Evolutionary conservation across 1,140 invertebrate species (phyloP).

Genomic region (Orchestia grillus): DNA sequence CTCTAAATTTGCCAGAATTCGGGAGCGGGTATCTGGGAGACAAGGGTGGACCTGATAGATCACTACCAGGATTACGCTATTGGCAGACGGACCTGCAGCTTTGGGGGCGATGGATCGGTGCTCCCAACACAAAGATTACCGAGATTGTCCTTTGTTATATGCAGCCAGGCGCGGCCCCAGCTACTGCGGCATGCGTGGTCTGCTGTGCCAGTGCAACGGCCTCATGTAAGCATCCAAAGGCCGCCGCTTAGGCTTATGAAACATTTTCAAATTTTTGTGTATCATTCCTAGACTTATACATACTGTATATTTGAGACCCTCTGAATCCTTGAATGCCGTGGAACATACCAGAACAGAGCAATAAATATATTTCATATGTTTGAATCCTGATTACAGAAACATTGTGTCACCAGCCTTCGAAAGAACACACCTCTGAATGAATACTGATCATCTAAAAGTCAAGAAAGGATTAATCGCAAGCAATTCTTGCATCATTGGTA

Average conservation of each 20-base stretch:
- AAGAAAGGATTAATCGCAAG: too few relatives aligned
- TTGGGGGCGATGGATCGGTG: constrained; percentile 31
- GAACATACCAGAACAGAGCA: neutral
- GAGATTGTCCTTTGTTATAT: constrained; percentile 34
- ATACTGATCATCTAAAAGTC: too few relatives aligned
- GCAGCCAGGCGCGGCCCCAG: neutral
- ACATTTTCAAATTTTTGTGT: neutral
- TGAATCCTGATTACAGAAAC: neutral
- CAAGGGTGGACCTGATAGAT: constrained; percentile 41
- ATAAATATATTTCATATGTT: neutral
- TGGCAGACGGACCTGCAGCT: constrained; percentile 16
- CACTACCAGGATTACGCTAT: constrained; percentile 25
- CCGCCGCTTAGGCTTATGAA: neutral
- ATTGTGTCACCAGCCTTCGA: neutral
- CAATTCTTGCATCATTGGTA: too few relatives aligned
- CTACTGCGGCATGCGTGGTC: neutral
- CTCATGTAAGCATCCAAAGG: neutral
- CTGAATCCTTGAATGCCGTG: neutral
- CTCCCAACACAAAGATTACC: constrained; percentile 28
- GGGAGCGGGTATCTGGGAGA: constrained; percentile 10
- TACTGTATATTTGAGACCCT: neutral
- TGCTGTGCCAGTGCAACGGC: neutral
- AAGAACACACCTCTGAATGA: too few relatives aligned
- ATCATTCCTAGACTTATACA: neutral
- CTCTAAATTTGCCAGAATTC: constrained; percentile 46